phyloP scores from a whole-genome alignment of 2,113 vertebrate species.

The Scophthalmus maximus region DNA sequence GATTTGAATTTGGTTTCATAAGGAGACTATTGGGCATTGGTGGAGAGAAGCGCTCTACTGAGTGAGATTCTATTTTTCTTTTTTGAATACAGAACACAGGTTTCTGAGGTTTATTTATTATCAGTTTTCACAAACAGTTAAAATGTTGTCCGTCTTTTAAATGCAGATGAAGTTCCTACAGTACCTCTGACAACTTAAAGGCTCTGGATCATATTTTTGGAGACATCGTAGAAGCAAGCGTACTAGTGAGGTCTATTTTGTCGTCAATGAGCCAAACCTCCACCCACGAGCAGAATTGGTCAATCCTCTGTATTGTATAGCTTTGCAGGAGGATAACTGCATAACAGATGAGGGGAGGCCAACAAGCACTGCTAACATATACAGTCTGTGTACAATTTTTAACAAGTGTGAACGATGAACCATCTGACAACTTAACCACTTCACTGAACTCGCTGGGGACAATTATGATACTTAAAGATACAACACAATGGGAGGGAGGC shows the following conservation, averaged over 20 bases:
- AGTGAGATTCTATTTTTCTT: too few species aligned
- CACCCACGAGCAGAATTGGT: background rate
- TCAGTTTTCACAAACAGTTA: too few species aligned
- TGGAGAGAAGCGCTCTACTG: too few species aligned
- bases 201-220: background rate
- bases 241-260: background rate
- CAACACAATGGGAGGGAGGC: background rate
- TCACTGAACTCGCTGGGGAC: constrained; percentile 5
- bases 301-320: too few species aligned
- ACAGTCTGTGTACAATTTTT: background rate
- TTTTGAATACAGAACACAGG: too few species aligned
- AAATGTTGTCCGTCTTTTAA: too few species aligned
- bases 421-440: background rate
- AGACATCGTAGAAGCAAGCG: background rate
- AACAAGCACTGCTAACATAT: background rate
- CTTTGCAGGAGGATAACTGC: too few species aligned
- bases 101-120: too few species aligned
- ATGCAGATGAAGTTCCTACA: too few species aligned
- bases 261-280: background rate
- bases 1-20: too few species aligned
- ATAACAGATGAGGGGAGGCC: background rate
- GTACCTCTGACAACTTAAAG: too few species aligned
- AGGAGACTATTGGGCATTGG: too few species aligned
- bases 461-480: background rate
- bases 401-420: background rate